Conservation (phyloP, 2,888 invertebrate species). For the Tipula confusa region DNA sequence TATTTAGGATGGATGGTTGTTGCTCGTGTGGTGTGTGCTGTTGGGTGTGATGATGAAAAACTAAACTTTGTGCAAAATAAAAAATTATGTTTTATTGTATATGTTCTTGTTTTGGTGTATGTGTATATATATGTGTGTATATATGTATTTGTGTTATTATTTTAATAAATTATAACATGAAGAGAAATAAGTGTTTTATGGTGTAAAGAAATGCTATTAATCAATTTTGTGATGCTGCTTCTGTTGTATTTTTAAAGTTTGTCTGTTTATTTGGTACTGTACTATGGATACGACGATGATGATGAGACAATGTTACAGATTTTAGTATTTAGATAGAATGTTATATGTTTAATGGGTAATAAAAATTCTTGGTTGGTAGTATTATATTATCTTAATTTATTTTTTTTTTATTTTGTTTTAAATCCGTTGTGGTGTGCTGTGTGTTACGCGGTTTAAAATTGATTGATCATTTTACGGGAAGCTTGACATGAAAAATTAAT, state of each 20-base stretch:
- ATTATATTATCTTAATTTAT: background rate
- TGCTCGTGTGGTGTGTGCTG: background rate
- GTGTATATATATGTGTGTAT: too few relatives aligned
- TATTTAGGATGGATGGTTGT: background rate
- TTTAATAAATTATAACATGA: constrained; percentile 12
- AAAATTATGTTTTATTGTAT: background rate
- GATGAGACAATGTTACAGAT: constrained; percentile 12
- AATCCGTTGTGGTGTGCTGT: background rate
- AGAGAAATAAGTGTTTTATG: constrained; percentile 20
- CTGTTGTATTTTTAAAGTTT: background rate
- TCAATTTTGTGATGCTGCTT: background rate
- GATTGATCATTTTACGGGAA: background rate
- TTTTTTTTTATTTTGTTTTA: background rate
- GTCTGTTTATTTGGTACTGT: background rate
- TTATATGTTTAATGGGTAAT: constrained; percentile 1
- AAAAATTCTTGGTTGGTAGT: background rate
- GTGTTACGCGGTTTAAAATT: background rate
- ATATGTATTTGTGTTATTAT: background rate
- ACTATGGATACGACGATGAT: background rate
- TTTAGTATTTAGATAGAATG: background rate
- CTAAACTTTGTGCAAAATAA: background rate
- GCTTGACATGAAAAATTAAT: constrained; percentile 20
- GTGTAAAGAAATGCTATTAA: constrained; percentile 20
- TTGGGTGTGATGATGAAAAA: constrained; percentile 14
- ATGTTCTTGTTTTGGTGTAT: too few relatives aligned